Evolutionary conservation across 1,140 invertebrate genomes (phyloP).

Genomic region (Eumeta japonica): DNA sequence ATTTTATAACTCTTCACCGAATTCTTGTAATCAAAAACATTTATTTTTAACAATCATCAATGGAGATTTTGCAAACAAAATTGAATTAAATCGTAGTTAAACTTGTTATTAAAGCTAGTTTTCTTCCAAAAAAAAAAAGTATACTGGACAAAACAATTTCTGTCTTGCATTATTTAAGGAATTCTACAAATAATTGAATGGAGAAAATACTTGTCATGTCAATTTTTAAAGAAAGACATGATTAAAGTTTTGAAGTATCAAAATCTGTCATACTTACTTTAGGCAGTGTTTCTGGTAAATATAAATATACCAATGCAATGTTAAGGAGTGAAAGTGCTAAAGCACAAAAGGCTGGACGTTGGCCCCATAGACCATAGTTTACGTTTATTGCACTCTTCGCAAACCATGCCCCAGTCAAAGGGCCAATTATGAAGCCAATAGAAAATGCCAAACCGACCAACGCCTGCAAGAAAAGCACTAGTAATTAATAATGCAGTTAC

Average conservation of each 20-base stretch:
- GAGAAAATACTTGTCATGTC: too few species aligned
- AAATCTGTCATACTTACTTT: constrained; percentile 49
- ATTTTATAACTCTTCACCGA: too few species aligned
- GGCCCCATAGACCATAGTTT: constrained; percentile 66
- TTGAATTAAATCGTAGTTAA: too few species aligned
- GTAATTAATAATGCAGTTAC: constrained; percentile 9
- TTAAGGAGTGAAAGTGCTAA: constrained; percentile 76
- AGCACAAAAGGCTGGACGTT: constrained; percentile 84
- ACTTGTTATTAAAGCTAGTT: too few species aligned
- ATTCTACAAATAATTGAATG: too few species aligned
- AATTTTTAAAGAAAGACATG: constrained; percentile 6
- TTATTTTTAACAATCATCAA: too few species aligned
- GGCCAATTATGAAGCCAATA: constrained; percentile 94
- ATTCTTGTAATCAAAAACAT: too few species aligned
- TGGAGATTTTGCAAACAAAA: too few species aligned
- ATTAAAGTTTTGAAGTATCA: background rate
- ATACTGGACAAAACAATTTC: too few species aligned
- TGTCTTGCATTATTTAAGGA: too few species aligned
- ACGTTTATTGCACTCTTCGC: constrained; percentile 60
- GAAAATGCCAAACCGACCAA: constrained; percentile 96
- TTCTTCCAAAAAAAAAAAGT: too few species aligned
- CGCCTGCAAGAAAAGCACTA: constrained; percentile 78
- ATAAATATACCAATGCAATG: constrained; percentile 74
- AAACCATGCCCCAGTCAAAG: constrained; percentile 91
- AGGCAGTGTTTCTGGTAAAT: constrained; percentile 84